These are phyloP conservation scores for Hedya salicella DNA, from an alignment of 2,888 invertebrate genomes.

Conservation along the genomic window DNA sequence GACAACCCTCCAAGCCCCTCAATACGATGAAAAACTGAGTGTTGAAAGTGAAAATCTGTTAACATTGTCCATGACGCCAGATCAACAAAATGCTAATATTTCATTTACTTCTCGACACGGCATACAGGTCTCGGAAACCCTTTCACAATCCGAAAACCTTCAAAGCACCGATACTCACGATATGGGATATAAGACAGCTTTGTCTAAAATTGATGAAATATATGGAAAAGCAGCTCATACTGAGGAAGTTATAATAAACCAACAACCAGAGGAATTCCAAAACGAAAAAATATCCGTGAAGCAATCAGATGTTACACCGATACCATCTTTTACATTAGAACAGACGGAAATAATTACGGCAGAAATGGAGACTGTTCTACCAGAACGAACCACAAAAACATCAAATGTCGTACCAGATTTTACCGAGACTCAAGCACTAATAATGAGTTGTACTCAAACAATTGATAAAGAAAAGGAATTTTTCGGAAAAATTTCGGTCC, in stretches of 20 bases:
- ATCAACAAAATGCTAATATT: constrained; percentile 71
- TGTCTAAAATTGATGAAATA: constrained; percentile 67
- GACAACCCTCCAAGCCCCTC: constrained; percentile 83
- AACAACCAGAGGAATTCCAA: constrained; percentile 63
- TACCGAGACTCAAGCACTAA: constrained; percentile 83
- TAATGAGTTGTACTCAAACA: constrained; percentile 82
- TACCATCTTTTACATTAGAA: constrained; percentile 71
- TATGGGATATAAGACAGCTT: constrained; percentile 63
- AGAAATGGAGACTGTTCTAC: constrained; percentile 79
- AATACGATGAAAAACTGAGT: constrained; percentile 82
- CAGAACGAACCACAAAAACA: constrained; percentile 51
- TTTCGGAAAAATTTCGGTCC: constrained; percentile 53
- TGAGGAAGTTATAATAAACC: constrained; percentile 69
- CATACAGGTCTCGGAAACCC: constrained; percentile 82
- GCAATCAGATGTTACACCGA: constrained; percentile 60
- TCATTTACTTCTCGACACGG: constrained; percentile 77
- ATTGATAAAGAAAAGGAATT: constrained; percentile 85
- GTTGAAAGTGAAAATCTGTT: constrained; percentile 86
- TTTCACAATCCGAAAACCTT: constrained; percentile 82
- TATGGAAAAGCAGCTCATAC: constrained; percentile 74
- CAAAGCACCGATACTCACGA: constrained; percentile 70
- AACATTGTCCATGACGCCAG: constrained; percentile 64
- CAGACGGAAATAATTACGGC: constrained; percentile 79
- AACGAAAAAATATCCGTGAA: constrained; percentile 56
- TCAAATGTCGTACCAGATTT: constrained; percentile 77